Base-by-base conservation (phyloP, 2,888 invertebrate species). In the Eremobia ochroleuca region DNA sequence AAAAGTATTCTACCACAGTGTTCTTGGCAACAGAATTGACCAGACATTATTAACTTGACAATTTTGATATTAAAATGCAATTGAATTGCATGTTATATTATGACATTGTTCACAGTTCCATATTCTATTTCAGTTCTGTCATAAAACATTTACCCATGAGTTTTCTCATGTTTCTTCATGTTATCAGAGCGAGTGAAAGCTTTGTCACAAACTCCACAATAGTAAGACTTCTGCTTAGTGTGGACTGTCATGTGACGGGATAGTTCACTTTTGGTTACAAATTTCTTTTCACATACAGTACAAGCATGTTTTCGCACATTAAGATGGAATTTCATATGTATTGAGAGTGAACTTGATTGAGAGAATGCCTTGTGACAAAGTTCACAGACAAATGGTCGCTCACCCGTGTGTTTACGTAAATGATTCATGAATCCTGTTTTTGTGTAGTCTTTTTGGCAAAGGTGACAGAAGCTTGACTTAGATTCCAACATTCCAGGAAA, bases 121-220 rank as follows among this genome's bases (percentile, higher is more conserved):
- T 81, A 72, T 85, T 87, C 82, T 83, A 81, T 83, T 85, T 86
- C 82, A 83, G 84, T 85, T 84, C 89, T 89, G 81, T 81, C 84
- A 66, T 85, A 69, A 61, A 79, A 76, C 75, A 81, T 86, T 93
- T 93, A 97, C 86, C 97, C 97, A 93, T 97, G 97, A 88, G 97
- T 97, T 92, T 97, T 97, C 90, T 97, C 97, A 94, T 97, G 97
- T 91, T 97, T 97, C 90, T 97, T 97, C 97, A 97, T 97, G 85
- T 97, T 97, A 85, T 97, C 97, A 40, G 97, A 97, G 77, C 97
- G 95, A 83, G 97, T 97, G 89, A 97, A 97, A 67, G 97, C 97
- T 91, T 97, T 97, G 89, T 97, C 97, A 89, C 97, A 97, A 46
- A 97, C 97, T 74, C 97, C 96, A 90, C 97, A 97, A 86, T 97